phyloP scores from a whole-genome alignment of 2,888 invertebrate genomes.

The Micoletzkya japonica region DNA sequence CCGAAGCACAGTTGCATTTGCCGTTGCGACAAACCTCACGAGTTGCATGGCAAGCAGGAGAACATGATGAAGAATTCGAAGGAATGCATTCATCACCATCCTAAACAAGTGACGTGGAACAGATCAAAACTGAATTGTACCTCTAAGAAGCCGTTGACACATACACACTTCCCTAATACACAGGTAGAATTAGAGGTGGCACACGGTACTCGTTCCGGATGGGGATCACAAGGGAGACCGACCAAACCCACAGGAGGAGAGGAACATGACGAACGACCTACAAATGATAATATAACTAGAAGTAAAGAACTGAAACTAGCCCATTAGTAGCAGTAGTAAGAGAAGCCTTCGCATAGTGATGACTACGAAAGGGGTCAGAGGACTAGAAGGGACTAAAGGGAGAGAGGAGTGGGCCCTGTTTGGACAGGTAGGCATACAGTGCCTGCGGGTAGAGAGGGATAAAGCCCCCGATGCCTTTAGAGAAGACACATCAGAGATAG shows the following conservation, averaged over 20 bases:
- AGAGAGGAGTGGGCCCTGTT: not conserved
- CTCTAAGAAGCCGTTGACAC: not conserved
- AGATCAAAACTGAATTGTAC: not conserved
- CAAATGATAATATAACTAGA: not conserved
- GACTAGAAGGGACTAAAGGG: not conserved
- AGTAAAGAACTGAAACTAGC: not conserved
- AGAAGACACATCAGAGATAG: not conserved
- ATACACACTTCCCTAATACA: conserved; percentile 5
- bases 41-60: conserved; percentile 14
- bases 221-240: conserved; percentile 19
- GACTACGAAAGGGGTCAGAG: not conserved
- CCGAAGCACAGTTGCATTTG: conserved; percentile 12
- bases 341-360: conserved; percentile 5
- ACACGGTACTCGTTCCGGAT: conserved; percentile 10
- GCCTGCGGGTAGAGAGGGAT: not conserved
- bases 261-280: not conserved
- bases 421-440: not conserved
- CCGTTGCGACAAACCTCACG: conserved; percentile 12
- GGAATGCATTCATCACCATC: not conserved
- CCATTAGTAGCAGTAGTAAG: conserved; percentile 17
- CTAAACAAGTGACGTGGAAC: not conserved
- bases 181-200: conserved; percentile 1
- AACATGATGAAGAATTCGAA: not conserved
- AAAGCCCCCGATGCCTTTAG: not conserved
- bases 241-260: not conserved